Base-by-base conservation (phyloP, 2,797 vertebrate species). In the Anomalospiza imberbis region DNA sequence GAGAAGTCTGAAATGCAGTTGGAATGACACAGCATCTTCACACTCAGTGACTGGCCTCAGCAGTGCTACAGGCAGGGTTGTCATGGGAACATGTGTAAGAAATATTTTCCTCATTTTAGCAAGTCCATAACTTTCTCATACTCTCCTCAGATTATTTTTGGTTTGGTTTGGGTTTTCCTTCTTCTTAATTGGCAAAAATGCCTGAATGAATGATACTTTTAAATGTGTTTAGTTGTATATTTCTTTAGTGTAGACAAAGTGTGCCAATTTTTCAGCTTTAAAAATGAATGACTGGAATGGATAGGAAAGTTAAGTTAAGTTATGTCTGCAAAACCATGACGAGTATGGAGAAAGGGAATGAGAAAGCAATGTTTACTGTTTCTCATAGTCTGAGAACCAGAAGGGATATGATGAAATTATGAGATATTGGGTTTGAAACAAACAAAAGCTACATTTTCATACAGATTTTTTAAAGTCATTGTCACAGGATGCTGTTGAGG, bases 11-110 rank as follows among this genome's bases (percentile, higher is more conserved):
- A 94, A 89, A 76, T 87, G 86, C 88, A 62, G 65, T 58, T 82
- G 78, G 74, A 96, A 85, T 97, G 94, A 96, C 91, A 94, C 81
- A 96, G 94, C 91, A 94, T 80, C 86, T 93, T 91, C 75, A 65
- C 54, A 14, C 16, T 82, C 53, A 44, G 20, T 79, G 83, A 65
- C 73, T 91, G 74, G 83, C 77, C 73, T 91, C 60, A 86, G 88
- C 77, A 88, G 61, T 58, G 61, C 88, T 89, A 80, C 74, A 85
- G 62, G 80, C 83, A 85, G 61, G 66, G 96, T 95, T 96, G 95
- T 95, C 95, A 97, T 95, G 93, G 95, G 91, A 97, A 96, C 91
- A 61, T 4, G 29, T 13, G 31, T 58, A 76, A 80, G 66, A 68
- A 95, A 53, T 71, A 91, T 65, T 91, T 82, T 32, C 26, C 61